A percentile compares a stretch with the other conserved stretches of the same genome.
Evolutionary conservation across 1,140 invertebrate genomes (phyloP).

Genomic region (Coptotermes formosanus): DNA sequence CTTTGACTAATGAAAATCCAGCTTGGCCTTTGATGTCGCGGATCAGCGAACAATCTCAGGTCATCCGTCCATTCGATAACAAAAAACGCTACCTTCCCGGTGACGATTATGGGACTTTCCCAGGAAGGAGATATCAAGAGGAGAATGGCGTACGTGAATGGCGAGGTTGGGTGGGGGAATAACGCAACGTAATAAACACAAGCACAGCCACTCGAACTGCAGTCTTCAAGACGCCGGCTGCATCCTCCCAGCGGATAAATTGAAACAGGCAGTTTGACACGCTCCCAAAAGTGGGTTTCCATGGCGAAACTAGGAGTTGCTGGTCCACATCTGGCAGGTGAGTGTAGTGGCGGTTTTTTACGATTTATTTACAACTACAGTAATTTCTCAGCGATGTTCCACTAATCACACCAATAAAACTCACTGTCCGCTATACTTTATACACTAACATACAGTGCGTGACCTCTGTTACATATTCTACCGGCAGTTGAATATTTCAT

Average conservation of each 20-base stretch:
- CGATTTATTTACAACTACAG: no score
- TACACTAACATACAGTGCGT: no score
- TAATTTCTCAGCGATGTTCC: no score
- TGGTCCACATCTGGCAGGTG: conserved; percentile 3
- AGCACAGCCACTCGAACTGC: neutral
- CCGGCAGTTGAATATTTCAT: no score
- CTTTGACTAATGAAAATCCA: no score
- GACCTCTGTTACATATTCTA: no score
- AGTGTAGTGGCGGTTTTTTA: neutral
- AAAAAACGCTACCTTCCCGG: no score
- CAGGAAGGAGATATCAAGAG: neutral
- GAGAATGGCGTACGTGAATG: neutral
- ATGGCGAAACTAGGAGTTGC: neutral
- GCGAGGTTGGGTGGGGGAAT: neutral
- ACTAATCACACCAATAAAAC: no score
- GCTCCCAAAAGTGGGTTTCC: neutral
- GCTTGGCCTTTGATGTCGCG: no score
- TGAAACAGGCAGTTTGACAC: neutral
- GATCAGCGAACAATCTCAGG: no score
- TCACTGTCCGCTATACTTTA: no score
- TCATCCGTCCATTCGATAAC: no score
- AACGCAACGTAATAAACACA: neutral
- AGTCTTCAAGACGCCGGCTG: neutral
- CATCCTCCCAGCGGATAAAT: neutral
- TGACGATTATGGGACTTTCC: neutral